Evolutionary conservation across 2,888 invertebrate genomes (phyloP).

Genomic region (Noctua fimbriata): DNA sequence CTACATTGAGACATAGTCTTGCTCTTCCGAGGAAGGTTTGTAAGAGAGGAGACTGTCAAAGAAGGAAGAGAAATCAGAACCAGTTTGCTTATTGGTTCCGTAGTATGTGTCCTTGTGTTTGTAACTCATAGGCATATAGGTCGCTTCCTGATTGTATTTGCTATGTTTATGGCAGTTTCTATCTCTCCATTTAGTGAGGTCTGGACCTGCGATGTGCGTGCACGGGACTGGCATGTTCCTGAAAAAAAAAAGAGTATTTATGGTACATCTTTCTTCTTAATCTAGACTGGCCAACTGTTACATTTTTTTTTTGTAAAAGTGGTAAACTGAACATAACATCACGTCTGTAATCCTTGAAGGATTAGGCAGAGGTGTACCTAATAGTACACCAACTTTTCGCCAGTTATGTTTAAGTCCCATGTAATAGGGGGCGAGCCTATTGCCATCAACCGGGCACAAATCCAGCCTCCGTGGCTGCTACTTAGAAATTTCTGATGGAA

Average conservation of each 20-base stretch:
- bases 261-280: neutral
- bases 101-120: conserved; percentile 47
- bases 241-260: conserved; percentile 51
- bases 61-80: conserved; percentile 63
- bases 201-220: conserved; percentile 72
- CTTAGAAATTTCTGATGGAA: too few relatives aligned
- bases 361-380: too few relatives aligned
- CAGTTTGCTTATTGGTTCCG: conserved; percentile 31
- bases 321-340: neutral
- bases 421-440: too few relatives aligned
- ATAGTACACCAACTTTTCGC: too few relatives aligned
- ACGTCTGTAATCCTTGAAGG: too few relatives aligned
- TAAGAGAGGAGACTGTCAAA: conserved; percentile 63
- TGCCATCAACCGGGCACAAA: too few relatives aligned
- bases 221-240: conserved; percentile 79
- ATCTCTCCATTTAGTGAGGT: conserved; percentile 78
- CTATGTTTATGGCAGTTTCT: conserved; percentile 68
- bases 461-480: too few relatives aligned
- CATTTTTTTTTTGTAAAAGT: neutral
- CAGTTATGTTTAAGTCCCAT: too few relatives aligned
- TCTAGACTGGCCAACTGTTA: neutral
- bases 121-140: conserved; percentile 51
- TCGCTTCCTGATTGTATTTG: conserved; percentile 57
- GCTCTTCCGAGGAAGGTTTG: conserved; percentile 26
- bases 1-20: conserved; percentile 27